Percentiles rank a stretch among this genome's conserved stretches.
Conservation (phyloP, 1,140 invertebrate species). For the Popillia japonica region DNA sequence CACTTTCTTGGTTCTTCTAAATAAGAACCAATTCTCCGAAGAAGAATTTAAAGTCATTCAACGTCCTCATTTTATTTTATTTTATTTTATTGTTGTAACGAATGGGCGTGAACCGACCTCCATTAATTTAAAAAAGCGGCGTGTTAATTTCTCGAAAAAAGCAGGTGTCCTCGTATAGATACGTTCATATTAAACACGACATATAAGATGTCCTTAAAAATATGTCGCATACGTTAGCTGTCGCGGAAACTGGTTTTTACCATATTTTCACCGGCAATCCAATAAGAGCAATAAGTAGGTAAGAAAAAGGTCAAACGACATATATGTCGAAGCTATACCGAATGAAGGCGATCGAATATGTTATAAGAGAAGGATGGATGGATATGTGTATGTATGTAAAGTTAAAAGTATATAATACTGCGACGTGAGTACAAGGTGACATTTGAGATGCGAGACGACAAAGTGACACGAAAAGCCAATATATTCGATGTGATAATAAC, state of each 20-base stretch:
- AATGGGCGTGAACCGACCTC: too few species aligned
- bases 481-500: background rate
- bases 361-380: background rate
- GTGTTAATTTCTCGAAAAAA: background rate
- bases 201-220: background rate
- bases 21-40: too few species aligned
- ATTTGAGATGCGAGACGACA: background rate
- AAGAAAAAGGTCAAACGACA: background rate
- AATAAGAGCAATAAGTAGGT: slow-evolving; percentile 1
- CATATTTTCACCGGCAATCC: background rate
- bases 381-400: background rate
- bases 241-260: slow-evolving; percentile 4
- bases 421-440: background rate
- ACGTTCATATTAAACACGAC: background rate
- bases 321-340: background rate
- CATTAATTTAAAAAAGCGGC: background rate
- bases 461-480: background rate
- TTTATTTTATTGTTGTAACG: too few species aligned
- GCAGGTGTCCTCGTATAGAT: background rate
- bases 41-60: too few species aligned
- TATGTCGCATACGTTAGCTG: background rate
- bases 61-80: too few species aligned
- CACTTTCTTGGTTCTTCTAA: too few species aligned
- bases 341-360: background rate
- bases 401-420: background rate